Conservation (phyloP, 2,797 vertebrate species). For the Lutjanus campechanus region DNA sequence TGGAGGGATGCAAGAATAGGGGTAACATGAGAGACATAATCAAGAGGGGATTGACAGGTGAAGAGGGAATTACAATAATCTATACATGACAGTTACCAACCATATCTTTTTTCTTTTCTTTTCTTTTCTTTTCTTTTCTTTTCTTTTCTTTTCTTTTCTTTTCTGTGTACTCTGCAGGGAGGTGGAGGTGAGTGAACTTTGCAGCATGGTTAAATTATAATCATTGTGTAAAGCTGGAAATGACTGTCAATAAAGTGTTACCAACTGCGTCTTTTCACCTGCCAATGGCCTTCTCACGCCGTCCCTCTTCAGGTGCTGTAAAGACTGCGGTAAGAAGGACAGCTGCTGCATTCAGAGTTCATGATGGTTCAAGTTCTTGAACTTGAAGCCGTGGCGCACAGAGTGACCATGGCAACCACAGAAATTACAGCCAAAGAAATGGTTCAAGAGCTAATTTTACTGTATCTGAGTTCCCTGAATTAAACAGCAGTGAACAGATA, state of each 20-base stretch:
- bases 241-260: background rate
- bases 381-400: background rate
- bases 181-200: too few relatives aligned
- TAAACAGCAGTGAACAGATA: background rate
- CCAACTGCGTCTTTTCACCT: background rate
- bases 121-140: too few relatives aligned
- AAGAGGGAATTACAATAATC: too few relatives aligned
- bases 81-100: too few relatives aligned
- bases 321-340: background rate
- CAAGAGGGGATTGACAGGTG: too few relatives aligned
- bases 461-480: background rate
- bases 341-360: background rate
- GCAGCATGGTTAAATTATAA: background rate
- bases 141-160: too few relatives aligned
- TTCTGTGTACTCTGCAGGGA: too few relatives aligned
- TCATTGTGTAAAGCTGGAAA: background rate
- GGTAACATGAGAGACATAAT: too few relatives aligned
- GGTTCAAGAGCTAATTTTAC: background rate
- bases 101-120: too few relatives aligned
- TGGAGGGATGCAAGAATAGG: too few relatives aligned
- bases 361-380: background rate
- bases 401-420: background rate
- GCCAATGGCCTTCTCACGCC: background rate
- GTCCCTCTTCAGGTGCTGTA: background rate
- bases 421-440: background rate